Evolutionary conservation across 2,888 invertebrate genomes (phyloP).

Genomic region (Diogma glabrata): DNA sequence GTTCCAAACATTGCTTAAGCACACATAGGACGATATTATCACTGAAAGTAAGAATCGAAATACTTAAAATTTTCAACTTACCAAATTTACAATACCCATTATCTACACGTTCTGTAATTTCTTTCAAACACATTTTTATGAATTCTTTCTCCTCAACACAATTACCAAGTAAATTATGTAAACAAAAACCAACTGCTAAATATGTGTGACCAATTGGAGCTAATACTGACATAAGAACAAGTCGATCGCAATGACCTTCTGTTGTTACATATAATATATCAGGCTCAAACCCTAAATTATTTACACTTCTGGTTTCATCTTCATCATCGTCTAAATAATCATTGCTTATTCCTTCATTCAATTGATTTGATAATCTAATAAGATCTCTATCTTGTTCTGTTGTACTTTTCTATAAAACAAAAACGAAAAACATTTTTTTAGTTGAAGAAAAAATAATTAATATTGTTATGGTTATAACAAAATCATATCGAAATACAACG

Average conservation of each 20-base stretch:
- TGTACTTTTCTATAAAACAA: not conserved
- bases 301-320: constrained; percentile 28
- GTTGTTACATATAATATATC: constrained; percentile 21
- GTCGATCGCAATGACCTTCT: constrained; percentile 38
- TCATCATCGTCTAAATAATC: constrained; percentile 26
- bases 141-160: constrained; percentile 54
- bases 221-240: constrained; percentile 45
- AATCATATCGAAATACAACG: no score
- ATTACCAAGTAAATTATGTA: constrained; percentile 43
- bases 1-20: no score
- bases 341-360: constrained; percentile 19
- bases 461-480: no score
- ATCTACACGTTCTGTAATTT: constrained; percentile 50
- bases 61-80: no score
- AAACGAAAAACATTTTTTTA: no score
- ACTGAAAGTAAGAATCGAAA: no score
- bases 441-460: not conserved
- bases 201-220: constrained; percentile 68
- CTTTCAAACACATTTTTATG: constrained; percentile 50
- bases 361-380: not conserved
- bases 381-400: not conserved
- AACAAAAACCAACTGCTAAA: constrained; percentile 47
- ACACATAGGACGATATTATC: no score
- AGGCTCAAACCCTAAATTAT: not conserved
- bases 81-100: constrained; percentile 49